Evolutionary conservation across 2,113 vertebrate species (phyloP).

Genomic region (Regulus satrapa): DNA sequence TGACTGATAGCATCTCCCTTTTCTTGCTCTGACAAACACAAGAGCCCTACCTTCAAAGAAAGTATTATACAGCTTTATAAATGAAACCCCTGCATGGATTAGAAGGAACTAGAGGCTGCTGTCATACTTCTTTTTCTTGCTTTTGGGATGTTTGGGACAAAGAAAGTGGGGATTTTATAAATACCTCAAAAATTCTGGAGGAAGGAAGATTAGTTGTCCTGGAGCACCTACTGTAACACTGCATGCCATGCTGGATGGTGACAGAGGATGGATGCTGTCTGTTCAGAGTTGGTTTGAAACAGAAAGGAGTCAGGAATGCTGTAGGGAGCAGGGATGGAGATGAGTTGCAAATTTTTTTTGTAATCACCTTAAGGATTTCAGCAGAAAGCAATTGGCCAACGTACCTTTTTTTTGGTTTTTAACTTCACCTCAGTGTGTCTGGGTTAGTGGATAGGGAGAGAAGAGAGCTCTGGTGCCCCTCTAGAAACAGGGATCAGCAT

Average conservation of each 20-base stretch:
- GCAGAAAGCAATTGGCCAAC: neutral
- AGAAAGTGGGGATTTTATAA: neutral
- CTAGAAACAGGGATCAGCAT: neutral
- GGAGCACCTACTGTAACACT: neutral
- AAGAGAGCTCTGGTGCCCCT: neutral
- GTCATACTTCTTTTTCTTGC: neutral
- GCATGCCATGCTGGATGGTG: neutral
- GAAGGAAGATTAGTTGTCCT: neutral
- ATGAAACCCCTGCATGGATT: neutral
- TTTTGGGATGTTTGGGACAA: neutral
- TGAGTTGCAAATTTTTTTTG: neutral
- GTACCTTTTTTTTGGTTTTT: neutral
- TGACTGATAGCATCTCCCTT: neutral
- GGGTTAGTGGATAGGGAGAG: neutral
- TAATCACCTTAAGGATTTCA: neutral
- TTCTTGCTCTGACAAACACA: constrained; percentile 13
- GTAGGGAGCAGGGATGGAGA: neutral
- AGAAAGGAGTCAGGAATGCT: neutral
- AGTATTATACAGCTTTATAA: neutral
- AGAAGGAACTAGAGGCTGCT: neutral
- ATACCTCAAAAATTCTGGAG: neutral
- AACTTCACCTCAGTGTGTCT: neutral
- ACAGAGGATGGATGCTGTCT: neutral
- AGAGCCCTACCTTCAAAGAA: constrained; percentile 4
- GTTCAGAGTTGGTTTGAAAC: neutral